These are phyloP conservation scores for Eurois occulta DNA, from an alignment of 2,888 invertebrate species.

Conservation along the genomic window DNA sequence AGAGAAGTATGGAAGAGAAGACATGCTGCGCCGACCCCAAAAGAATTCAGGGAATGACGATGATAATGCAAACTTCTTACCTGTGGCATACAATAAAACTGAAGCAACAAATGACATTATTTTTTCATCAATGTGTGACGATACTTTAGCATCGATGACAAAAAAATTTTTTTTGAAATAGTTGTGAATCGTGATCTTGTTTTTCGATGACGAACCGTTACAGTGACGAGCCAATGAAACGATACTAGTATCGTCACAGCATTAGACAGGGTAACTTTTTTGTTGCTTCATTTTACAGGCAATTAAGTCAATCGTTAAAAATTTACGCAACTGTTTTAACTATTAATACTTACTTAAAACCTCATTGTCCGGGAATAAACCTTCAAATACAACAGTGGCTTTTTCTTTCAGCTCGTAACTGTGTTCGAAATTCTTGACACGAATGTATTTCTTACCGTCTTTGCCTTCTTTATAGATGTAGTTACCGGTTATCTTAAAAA, in stretches of 20 bases:
- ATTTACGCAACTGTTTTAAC: neutral
- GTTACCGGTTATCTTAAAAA: neutral
- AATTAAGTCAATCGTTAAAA: neutral
- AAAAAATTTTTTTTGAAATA: too few species aligned
- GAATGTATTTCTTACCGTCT: constrained; percentile 33
- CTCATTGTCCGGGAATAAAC: constrained; percentile 31
- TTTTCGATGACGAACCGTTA: too few species aligned
- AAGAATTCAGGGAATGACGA: neutral
- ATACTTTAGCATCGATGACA: too few species aligned
- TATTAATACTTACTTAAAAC: constrained; percentile 45
- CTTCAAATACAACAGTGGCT: constrained; percentile 31
- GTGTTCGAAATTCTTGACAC: constrained; percentile 45
- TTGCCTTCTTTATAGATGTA: constrained; percentile 22
- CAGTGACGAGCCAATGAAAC: too few species aligned
- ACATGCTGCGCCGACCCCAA: neutral
- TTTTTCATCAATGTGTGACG: neutral
- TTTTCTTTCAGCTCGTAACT: constrained; percentile 35
- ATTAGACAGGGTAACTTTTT: neutral
- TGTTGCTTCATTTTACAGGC: neutral
- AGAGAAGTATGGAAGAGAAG: neutral
- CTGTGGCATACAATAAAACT: neutral
- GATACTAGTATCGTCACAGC: neutral
- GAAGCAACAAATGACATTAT: neutral
- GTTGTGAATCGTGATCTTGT: too few species aligned
- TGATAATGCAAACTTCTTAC: neutral